These are phyloP conservation scores for Ptychoptera albimana DNA, from an alignment of 2,888 invertebrate species.

Conservation along the genomic window DNA sequence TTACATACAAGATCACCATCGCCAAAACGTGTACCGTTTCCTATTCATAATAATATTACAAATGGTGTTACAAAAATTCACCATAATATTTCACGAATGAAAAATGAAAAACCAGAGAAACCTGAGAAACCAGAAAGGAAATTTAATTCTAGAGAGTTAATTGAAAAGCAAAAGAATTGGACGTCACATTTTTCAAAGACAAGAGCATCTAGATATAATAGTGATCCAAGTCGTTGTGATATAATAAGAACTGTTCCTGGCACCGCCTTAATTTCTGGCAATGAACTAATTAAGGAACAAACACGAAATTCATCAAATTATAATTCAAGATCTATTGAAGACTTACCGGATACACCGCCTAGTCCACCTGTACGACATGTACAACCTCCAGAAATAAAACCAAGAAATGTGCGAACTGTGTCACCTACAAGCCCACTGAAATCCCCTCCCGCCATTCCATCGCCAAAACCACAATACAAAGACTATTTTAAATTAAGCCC, in stretches of 20 bases:
- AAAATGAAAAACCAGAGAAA: slow-evolving; percentile 44
- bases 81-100: slow-evolving; percentile 37
- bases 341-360: slow-evolving; percentile 16
- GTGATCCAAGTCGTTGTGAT: slow-evolving; percentile 42
- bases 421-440: slow-evolving; percentile 26
- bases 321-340: slow-evolving; percentile 3
- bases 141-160: slow-evolving; percentile 68
- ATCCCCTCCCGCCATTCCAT: slow-evolving; percentile 28
- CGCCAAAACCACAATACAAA: slow-evolving; percentile 23
- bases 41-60: slow-evolving; percentile 27
- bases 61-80: slow-evolving; percentile 34
- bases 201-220: slow-evolving; percentile 42
- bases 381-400: slow-evolving; percentile 29
- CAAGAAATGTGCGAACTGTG: slow-evolving; percentile 22
- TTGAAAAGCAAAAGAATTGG: slow-evolving; percentile 85
- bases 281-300: slow-evolving; percentile 4
- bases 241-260: slow-evolving; percentile 34
- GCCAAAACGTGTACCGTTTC: slow-evolving; percentile 22
- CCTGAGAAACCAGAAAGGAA: slow-evolving; percentile 73
- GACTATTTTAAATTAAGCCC: slow-evolving; percentile 26
- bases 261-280: slow-evolving; percentile 32
- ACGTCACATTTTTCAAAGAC: slow-evolving; percentile 78
- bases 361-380: slow-evolving; percentile 24
- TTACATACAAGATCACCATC: slow-evolving; percentile 28
- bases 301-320: slow-evolving; percentile 6